These are phyloP conservation scores for Ischnus inquisitorius DNA, from an alignment of 2,888 invertebrate genomes.

Conservation along the genomic window DNA sequence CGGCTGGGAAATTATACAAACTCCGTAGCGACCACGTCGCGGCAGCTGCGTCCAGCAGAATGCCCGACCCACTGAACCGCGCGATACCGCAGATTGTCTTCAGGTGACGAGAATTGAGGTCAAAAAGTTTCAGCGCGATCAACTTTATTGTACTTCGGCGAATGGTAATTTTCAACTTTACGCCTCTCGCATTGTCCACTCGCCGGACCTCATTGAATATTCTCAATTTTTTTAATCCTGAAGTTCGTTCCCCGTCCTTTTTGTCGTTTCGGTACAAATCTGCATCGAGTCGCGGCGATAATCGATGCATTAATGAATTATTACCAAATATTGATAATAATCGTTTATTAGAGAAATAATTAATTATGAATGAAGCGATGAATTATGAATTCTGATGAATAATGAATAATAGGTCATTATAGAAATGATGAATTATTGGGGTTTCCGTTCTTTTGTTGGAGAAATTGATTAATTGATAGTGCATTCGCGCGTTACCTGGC, in stretches of 20 bases:
- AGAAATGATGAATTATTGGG: not conserved
- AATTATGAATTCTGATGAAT: too few relatives aligned
- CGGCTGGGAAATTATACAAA: not conserved
- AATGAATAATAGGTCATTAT: too few relatives aligned
- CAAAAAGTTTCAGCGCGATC: not conserved
- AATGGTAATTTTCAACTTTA: slow-evolving; percentile 2
- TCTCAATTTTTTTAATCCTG: not conserved
- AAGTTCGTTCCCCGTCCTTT: too few relatives aligned
- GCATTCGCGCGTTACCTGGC: slow-evolving; percentile 88
- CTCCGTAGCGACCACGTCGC: not conserved
- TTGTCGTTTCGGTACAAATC: too few relatives aligned
- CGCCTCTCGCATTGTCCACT: not conserved
- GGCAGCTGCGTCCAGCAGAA: not conserved
- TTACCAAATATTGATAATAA: too few relatives aligned
- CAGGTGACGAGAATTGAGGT: not conserved
- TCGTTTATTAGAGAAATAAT: too few relatives aligned
- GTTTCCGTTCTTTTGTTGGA: too few relatives aligned
- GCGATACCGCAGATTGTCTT: not conserved
- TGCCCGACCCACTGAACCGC: not conserved
- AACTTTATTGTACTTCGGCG: not conserved
- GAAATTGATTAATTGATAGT: not conserved
- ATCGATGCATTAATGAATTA: too few relatives aligned
- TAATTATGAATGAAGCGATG: too few relatives aligned
- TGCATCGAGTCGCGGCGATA: too few relatives aligned
- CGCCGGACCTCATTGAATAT: not conserved